Base-by-base conservation (phyloP, 92 coral and sea anemone species). In the Zoanthus sociatus region DNA sequence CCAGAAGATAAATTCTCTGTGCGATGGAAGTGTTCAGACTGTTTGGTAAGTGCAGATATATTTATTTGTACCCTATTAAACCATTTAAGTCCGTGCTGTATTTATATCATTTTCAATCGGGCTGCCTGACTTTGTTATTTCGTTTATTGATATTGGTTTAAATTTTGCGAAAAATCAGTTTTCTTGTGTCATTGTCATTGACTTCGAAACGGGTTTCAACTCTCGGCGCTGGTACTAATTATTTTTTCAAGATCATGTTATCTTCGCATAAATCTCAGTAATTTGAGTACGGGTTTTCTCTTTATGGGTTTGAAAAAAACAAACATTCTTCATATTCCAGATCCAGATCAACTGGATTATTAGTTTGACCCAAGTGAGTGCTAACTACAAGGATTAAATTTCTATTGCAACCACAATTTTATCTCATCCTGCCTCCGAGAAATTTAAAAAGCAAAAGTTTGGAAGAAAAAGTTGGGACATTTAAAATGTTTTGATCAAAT, bases 181-280 rank as follows among this genome's bases (percentile, higher is more conserved):
- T 32, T 30, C 17, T 69, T 30, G 16, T 21, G 33, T 67, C 10
- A 18, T 63, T 12, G 85, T 53, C 20, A 45, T 63, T 63, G 46
- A 56, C 45, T 26, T 16, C 75, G 20, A 81, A 81, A 31, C 13
- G 60, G 45, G 37, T 53, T 81, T 81, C 64, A 63, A 8, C 20
- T 66, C 75, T 15, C 12, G 18, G 18, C 67, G 70, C 66, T 13
- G 61, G 85, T 81, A 66, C 61, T 81, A 81, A 81, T 81, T 66
- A 81, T 81, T 81, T 81, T 77, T 81, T 81, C 85, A 50, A 81
- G 33, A 44, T 42, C 37, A 71, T 81, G 74, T 26, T 81, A 81
- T 81, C 85, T 81, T 46, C 60, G 37, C 66, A 67, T 64, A 81
- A 78, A 81, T 67, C 70, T 46, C 85, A 81, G 85, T 81, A 66